These are phyloP conservation scores for Flexamia atlantica DNA, from an alignment of 2,888 invertebrate species.

Conservation along the genomic window DNA sequence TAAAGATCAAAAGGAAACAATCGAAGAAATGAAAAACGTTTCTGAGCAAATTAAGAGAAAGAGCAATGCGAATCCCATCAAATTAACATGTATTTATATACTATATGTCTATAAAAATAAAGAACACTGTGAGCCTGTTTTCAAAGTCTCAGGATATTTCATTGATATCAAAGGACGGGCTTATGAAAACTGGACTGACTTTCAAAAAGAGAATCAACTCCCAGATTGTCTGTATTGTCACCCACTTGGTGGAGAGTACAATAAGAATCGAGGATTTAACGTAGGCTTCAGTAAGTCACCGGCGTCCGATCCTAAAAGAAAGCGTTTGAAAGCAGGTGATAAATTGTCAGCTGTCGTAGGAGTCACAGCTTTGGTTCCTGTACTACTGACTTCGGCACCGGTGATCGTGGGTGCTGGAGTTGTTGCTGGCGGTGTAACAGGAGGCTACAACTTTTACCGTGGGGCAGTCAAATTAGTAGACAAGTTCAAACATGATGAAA, in stretches of 20 bases:
- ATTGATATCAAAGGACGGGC: neutral
- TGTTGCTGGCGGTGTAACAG: neutral
- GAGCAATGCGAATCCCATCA: neutral
- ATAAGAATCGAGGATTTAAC: neutral
- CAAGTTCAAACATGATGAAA: neutral
- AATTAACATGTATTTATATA: neutral
- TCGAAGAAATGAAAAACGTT: neutral
- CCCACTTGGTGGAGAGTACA: neutral
- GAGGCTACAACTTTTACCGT: neutral
- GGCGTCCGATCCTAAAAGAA: neutral
- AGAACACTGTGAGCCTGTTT: neutral
- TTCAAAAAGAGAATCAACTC: neutral
- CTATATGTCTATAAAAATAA: neutral
- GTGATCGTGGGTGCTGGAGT: neutral
- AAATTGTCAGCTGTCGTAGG: neutral
- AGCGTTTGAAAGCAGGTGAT: neutral
- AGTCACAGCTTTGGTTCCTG: neutral
- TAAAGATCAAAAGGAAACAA: neutral
- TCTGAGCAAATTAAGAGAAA: neutral
- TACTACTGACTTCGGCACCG: neutral
- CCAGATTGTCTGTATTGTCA: neutral
- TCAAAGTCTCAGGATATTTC: neutral
- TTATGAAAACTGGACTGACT: neutral
- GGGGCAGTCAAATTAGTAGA: neutral
- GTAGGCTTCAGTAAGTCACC: neutral